phyloP scores from a whole-genome alignment of 2,888 invertebrate species.

The Rhaphigaster nebulosa region DNA sequence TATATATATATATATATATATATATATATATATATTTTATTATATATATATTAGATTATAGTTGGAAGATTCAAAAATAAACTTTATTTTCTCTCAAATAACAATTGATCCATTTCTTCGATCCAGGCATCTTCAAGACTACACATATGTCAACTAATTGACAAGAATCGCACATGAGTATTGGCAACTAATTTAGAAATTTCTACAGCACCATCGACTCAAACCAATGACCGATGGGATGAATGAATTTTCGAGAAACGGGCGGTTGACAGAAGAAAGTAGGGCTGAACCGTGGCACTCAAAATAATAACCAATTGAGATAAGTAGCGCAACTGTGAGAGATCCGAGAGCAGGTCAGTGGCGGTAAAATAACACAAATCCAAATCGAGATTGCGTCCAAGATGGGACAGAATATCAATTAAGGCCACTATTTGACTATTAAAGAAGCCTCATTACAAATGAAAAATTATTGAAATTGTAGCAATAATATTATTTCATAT shows the following conservation, averaged over 20 bases:
- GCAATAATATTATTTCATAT: no score
- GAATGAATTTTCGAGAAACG: not conserved
- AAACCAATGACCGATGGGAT: not conserved
- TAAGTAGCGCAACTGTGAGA: not conserved
- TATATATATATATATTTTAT: no score
- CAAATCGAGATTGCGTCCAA: not conserved
- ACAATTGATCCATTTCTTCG: no score
- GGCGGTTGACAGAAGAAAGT: not conserved
- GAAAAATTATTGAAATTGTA: no score
- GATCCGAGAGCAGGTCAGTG: not conserved
- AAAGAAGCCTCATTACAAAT: not conserved
- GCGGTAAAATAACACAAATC: not conserved
- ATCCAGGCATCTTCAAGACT: no score
- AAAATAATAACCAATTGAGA: slow-evolving; percentile 25
- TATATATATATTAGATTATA: no score
- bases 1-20: no score
- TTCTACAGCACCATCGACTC: not conserved
- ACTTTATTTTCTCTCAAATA: no score
- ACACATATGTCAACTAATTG: no score
- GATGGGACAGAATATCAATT: not conserved
- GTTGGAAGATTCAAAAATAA: no score
- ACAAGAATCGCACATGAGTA: no score
- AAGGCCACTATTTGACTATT: not conserved
- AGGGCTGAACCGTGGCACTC: not conserved
- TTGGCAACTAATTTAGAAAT: no score